Evolutionary conservation across 2,113 vertebrate species (phyloP), one percentile per base, ranked within the genome.

Genomic region (Loxodonta africana): DNA sequence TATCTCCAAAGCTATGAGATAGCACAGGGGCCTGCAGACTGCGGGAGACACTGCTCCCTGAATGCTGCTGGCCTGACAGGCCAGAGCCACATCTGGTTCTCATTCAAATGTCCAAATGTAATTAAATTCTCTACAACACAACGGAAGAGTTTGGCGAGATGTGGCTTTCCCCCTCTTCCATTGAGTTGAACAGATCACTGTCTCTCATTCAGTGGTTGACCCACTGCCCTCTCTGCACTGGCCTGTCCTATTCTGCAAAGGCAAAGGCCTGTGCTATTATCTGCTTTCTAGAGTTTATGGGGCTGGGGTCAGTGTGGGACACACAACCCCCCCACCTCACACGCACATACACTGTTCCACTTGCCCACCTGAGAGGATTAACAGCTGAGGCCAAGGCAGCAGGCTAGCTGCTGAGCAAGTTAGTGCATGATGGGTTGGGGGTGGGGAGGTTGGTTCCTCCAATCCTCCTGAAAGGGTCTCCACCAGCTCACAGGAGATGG

Each of bases 71-170:
- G 97, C 98, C 96, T 69, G 96, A 95, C 81, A 1, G 98, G 98
- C 98, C 98, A 85, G 93, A 98, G 97, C 98, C 94, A 98, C 98
- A 99, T 99, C 99, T 99, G 99, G 97, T 98, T 99, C 98, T 98
- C 98, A 99, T 99, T 99, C 98, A 97, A 97, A 98, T 96, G 98
- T 98, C 96, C 99, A 98, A 99, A 98, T 93, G 97, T 98, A 98
- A 99, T 99, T 99, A 99, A 98, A 98, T 98, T 98, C 98, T 95
- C 98, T 98, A 97, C 97, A 98, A 98, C 83, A 90, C 97, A 98
- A 98, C 98, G 98, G 98, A 99, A 99, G 98, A 98, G 98, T 98
- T 98, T 98, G 98, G 97, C 98, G 99, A 98, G 98, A 99, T 98
- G 93, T 98, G 98, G 98, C 98, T 99, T 98, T 98, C 98, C 98